Conservation (phyloP, 1,140 invertebrate species). For the Formica selysi region DNA sequence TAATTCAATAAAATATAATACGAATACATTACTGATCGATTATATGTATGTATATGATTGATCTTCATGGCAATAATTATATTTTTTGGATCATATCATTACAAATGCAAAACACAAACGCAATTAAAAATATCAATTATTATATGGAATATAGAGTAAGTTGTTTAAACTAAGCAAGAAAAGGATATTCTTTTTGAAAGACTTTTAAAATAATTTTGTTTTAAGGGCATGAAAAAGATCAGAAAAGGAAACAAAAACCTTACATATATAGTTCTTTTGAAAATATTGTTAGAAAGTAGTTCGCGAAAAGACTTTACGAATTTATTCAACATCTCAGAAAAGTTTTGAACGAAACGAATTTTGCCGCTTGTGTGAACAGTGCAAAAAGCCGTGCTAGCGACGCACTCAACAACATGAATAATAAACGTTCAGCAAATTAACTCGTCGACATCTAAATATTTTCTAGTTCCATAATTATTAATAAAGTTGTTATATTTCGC, state of each 20-base stretch:
- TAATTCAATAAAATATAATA: not conserved
- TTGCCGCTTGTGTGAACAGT: not conserved
- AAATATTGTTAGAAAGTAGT: not conserved
- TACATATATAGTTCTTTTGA: not conserved
- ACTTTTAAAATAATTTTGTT: not conserved
- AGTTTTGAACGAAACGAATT: conserved; percentile 10
- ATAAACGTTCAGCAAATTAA: conserved; percentile 50
- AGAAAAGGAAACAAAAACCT: not conserved
- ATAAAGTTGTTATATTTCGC: not conserved
- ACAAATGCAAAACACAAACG: not conserved
- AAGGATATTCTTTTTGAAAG: too few relatives aligned
- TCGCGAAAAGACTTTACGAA: not conserved
- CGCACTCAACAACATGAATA: conserved; percentile 24
- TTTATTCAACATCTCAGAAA: conserved; percentile 27
- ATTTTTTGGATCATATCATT: not conserved
- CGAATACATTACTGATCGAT: not conserved
- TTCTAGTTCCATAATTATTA: conserved; percentile 21
- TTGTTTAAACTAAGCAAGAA: not conserved
- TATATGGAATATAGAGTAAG: not conserved
- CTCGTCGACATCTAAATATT: not conserved
- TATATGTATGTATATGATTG: not conserved
- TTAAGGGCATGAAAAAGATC: not conserved
- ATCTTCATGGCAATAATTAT: not conserved
- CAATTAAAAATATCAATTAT: not conserved
- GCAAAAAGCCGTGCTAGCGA: not conserved